These are phyloP conservation scores for Nesidiocoris tenuis DNA, from an alignment of 2,888 invertebrate genomes.

Conservation along the genomic window DNA sequence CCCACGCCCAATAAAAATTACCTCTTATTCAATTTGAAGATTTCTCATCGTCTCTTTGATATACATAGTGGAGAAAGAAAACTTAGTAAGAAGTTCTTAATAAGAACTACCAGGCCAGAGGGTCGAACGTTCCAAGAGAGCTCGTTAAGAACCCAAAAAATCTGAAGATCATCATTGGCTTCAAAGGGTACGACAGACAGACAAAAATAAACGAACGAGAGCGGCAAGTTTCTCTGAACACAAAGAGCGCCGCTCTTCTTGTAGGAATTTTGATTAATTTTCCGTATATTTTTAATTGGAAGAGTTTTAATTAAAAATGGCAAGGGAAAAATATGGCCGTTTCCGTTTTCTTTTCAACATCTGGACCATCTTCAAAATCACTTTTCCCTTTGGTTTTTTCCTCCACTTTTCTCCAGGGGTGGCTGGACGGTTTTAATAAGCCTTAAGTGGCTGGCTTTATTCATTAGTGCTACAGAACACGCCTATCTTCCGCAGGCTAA, in stretches of 20 bases:
- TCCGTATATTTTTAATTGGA: conserved; percentile 27
- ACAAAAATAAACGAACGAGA: not conserved
- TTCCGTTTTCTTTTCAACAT: conserved; percentile 16
- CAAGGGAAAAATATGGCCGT: conserved; percentile 4
- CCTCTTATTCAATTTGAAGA: too few species aligned
- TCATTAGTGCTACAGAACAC: conserved; percentile 21
- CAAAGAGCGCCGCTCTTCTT: not conserved
- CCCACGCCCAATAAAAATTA: too few species aligned
- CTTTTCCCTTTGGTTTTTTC: not conserved
- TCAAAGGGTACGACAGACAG: not conserved
- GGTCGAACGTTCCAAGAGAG: too few species aligned
- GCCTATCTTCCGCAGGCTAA: not conserved
- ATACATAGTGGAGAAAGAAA: too few species aligned
- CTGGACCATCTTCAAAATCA: not conserved
- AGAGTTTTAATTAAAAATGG: conserved; percentile 42
- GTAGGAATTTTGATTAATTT: conserved; percentile 26
- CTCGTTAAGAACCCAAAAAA: too few species aligned
- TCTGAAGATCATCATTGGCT: too few species aligned
- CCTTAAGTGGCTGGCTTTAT: conserved; percentile 33
- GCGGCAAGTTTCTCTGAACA: not conserved
- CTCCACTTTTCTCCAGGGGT: not conserved
- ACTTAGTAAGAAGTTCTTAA: too few species aligned
- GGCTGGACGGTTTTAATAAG: conserved; percentile 36
- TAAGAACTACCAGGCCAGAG: too few species aligned
- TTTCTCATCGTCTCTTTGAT: too few species aligned